phyloP scores from a whole-genome alignment of 1,140 invertebrate genomes.

The Drosophila tani region DNA sequence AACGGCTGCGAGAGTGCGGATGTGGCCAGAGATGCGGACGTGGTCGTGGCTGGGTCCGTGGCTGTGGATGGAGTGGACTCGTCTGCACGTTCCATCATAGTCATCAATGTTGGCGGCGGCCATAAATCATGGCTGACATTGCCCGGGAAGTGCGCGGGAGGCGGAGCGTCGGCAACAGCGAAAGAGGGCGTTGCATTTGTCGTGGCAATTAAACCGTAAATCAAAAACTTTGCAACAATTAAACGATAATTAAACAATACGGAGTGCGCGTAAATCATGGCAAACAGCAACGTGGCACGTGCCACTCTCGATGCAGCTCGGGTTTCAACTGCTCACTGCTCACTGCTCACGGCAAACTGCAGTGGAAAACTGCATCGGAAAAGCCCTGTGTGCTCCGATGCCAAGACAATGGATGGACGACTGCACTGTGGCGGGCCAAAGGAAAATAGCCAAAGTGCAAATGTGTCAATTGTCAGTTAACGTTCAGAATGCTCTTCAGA shows the following conservation, averaged over 20 bases:
- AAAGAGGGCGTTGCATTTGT: constrained; percentile 60
- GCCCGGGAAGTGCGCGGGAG: constrained; percentile 4
- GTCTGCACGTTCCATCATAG: constrained; percentile 73
- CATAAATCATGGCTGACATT: constrained; percentile 64
- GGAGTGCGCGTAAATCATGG: constrained; percentile 70
- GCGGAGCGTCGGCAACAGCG: neutral
- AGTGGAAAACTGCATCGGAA: constrained; percentile 31
- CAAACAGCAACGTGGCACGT: constrained; percentile 43
- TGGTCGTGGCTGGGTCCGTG: constrained; percentile 13
- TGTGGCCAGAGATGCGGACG: constrained; percentile 15
- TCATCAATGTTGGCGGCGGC: constrained; percentile 60
- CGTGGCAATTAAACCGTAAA: constrained; percentile 81
- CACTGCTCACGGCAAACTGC: constrained; percentile 35
- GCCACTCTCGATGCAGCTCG: constrained; percentile 42
- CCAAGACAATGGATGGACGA: constrained; percentile 44
- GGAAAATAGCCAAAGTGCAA: constrained; percentile 74
- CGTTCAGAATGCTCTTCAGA: constrained; percentile 66
- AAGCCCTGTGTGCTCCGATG: constrained; percentile 1
- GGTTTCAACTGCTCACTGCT: constrained; percentile 24
- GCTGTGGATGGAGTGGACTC: constrained; percentile 11
- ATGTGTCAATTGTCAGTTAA: constrained; percentile 79
- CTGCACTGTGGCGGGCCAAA: constrained; percentile 15
- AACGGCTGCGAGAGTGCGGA: constrained; percentile 16
- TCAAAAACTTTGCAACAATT: constrained; percentile 82
- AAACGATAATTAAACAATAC: constrained; percentile 82